A percentile compares a stretch with the other conserved stretches of the same genome.
Conservation (phyloP, 2,113 vertebrate genomes). For the Aptenodytes forsteri region DNA sequence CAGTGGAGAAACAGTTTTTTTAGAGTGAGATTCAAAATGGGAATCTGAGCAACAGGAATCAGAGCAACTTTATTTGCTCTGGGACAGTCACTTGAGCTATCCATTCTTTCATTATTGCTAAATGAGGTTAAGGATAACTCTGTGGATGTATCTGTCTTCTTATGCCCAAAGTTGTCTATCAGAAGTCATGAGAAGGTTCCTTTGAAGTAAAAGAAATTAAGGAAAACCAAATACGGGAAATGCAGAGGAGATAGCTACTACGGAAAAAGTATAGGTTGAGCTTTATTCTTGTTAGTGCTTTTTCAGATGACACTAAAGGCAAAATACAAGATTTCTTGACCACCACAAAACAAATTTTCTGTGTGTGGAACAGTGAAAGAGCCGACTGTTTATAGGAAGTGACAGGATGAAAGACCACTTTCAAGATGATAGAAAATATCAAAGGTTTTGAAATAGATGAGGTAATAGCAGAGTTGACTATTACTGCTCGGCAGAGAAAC, state of each 20-base stretch:
- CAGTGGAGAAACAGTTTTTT: not conserved
- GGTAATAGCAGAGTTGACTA: not conserved
- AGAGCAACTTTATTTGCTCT: not conserved
- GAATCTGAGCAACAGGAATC: not conserved
- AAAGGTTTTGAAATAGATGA: not conserved
- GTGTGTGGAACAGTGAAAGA: not conserved
- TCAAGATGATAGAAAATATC: not conserved
- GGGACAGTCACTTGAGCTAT: not conserved
- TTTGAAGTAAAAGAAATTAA: not conserved
- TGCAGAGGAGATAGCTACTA: not conserved
- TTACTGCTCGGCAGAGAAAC: not conserved
- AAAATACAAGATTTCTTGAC: not conserved
- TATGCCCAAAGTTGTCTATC: not conserved
- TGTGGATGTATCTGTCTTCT: not conserved
- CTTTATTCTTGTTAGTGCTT: not conserved
- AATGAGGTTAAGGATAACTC: not conserved
- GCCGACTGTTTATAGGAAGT: not conserved
- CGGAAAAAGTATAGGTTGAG: not conserved
- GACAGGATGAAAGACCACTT: not conserved
- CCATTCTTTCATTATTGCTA: not conserved
- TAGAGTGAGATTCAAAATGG: not conserved
- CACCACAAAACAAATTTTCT: not conserved
- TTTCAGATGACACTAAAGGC: not conserved
- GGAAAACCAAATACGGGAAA: not conserved
- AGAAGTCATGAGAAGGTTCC: not conserved